Evolutionary conservation across 2,888 invertebrate genomes (phyloP), one percentile per base, ranked within the genome.

Genomic region (Steinernema scapterisci): DNA sequence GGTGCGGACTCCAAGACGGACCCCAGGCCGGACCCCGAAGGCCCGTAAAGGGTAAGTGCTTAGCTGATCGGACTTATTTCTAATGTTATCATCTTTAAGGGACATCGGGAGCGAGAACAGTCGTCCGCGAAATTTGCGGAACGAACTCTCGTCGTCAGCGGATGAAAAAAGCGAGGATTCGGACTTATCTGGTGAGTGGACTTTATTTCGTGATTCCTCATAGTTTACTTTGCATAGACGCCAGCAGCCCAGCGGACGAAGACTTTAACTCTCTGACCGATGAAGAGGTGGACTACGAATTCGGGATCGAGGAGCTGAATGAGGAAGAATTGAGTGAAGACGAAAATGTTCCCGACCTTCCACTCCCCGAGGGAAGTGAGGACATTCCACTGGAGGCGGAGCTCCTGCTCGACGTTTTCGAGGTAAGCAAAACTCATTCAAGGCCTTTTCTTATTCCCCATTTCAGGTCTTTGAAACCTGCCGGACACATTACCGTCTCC

Each of bases 401-500:
- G 19, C 11, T 73, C 25, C 75, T 80, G 13, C 76, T 81, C 71
- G 78, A 80, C 31, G 75, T 78, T 1, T 77, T 81, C 13, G 82
- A 83, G 74, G 80, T 79, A 11, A 38, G 38, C 9, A 9, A 6
- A 38, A 9, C 9, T 3, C 38, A 38, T 38, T 9, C 38, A 3
- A 9, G 9, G 9, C 38, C 38, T 3, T 38, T 3, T 38, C 38
- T 21, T 54, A 23, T 16, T 54, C 31, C 16, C 48, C 16, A 19
- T 70, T 81, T 48, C 52, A 85, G 84, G 92, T 99, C 76, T 99
- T 97, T 90, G 97, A 99, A 91, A 94, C 97, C 13, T 89, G 97
- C 72, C 91, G 96, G 81, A 94, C 95, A 88, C 99, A 97, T 89
- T 92, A 95, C 82, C 88, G 87, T 73, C 88, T 95, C 83, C 93